Evolutionary conservation across 2,113 vertebrate species (phyloP).

Genomic region (Cercopithecus mona): DNA sequence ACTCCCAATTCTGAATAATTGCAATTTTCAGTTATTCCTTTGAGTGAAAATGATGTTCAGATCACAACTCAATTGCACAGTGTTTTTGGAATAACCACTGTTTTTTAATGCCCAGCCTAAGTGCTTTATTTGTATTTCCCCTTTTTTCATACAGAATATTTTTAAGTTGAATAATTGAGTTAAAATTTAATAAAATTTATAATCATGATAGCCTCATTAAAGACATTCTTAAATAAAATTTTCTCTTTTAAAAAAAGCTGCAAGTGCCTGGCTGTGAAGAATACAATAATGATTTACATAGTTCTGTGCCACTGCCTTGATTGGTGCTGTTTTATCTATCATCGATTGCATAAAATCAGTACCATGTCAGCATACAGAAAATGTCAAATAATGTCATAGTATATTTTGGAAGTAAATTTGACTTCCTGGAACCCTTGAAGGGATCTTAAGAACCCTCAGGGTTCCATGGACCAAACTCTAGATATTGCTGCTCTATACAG

Average conservation of each 20-base stretch:
- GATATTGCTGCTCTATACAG: background rate
- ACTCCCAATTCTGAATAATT: background rate
- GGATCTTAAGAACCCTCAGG: background rate
- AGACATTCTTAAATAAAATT: background rate
- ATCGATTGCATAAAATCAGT: background rate
- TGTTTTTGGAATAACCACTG: background rate
- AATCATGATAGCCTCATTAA: background rate
- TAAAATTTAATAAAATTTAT: background rate
- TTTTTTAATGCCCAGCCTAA: background rate
- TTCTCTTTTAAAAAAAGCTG: background rate
- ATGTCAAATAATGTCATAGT: background rate
- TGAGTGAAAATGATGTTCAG: background rate
- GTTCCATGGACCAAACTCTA: background rate
- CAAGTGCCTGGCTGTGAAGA: background rate
- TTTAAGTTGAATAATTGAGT: background rate
- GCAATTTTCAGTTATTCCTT: background rate
- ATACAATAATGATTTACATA: background rate
- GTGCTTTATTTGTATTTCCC: background rate
- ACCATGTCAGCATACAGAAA: background rate
- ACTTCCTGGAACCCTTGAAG: background rate
- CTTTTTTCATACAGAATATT: background rate
- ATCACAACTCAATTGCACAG: background rate
- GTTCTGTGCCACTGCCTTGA: background rate
- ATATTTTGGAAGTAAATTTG: constrained; percentile 12
- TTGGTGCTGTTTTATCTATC: background rate